These are phyloP conservation scores for Halesus radiatus DNA, from an alignment of 1,140 invertebrate species.

Conservation along the genomic window DNA sequence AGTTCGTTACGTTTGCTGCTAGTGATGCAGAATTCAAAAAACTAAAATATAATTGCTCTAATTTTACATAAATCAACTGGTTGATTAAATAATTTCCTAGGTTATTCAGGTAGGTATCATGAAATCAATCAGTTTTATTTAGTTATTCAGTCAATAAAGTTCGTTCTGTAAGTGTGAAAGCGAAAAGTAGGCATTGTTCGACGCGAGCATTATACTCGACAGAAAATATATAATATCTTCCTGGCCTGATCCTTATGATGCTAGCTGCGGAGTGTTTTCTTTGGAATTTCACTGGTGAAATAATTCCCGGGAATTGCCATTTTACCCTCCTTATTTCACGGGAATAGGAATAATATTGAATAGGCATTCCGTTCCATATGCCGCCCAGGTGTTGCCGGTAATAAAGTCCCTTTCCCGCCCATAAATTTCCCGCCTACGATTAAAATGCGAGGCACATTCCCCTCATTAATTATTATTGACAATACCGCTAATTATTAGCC, in stretches of 20 bases:
- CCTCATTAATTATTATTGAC: conserved; percentile 57
- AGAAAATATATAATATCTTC: no score
- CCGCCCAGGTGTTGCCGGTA: conserved; percentile 42
- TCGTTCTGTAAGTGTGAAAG: no score
- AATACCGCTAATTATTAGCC: conserved; percentile 55
- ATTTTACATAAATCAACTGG: no score
- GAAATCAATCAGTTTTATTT: no score
- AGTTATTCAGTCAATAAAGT: no score
- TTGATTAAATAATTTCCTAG: no score
- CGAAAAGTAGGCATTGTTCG: no score
- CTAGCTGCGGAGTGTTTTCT: conserved; percentile 7
- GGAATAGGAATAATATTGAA: conserved; percentile 42
- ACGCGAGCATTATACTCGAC: no score
- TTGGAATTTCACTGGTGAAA: conserved; percentile 27
- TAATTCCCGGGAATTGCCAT: conserved; percentile 22
- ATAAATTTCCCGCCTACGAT: conserved; percentile 52
- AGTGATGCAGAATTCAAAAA: no score
- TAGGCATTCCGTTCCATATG: conserved; percentile 38
- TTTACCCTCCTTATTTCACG: conserved; percentile 33
- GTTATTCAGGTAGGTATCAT: no score
- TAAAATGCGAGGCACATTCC: conserved; percentile 48
- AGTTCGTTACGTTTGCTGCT: no score
- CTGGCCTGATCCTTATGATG: neutral
- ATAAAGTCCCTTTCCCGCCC: conserved; percentile 38
- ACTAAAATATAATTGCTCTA: no score